Evolutionary conservation across 2,113 vertebrate genomes (phyloP), one percentile per base, ranked within the genome.

Genomic region (Sylvia atricapilla): DNA sequence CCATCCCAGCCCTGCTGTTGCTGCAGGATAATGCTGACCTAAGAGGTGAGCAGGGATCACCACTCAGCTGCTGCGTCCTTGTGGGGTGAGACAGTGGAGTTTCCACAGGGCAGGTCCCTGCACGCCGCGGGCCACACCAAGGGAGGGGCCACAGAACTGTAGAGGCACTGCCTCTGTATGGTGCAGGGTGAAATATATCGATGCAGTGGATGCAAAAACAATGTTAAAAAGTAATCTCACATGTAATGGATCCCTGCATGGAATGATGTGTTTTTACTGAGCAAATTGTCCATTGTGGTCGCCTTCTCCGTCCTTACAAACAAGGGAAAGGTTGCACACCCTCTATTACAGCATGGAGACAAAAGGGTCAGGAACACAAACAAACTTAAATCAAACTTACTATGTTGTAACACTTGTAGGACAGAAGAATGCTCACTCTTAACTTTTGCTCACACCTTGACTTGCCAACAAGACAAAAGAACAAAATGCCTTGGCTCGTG

Each of bases 261-360:
- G 30, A 44, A 21, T 1, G 3, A 21, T 47, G n/a, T 56, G 46
- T 8, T 90, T 84, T 66, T 33, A 63, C n/a, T 7, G 27, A 53
- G 55, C 24, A 59, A 58, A 53, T 41, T 50, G 37, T 37, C 53
- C 2, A 0, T 52, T 55, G 64, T 24, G 13, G 43, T 81, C 15
- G 6, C 28, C 43, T 80, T 30, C 63, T 80, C 37, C 43, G 8
- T 62, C 47, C 43, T 86, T 44, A 49, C 52, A 70, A 2, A n/a
- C 23, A 19, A 77, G 55, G 63, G 18, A 80, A 62, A 73, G 27
- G 23, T 76, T 1, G 0, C 0, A 0, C 22, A 62, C 16, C 7
- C 13, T 63, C 49, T 67, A 0, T 46, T 55, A 24, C 0, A 1
- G 21, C 55, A 63, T 27, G 18, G 59, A 89, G 46, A 84, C 46